A percentile compares a stretch with the other conserved stretches of the same genome.
Evolutionary conservation across 2,113 vertebrate species (phyloP).

Genomic region (Mustela nigripes): DNA sequence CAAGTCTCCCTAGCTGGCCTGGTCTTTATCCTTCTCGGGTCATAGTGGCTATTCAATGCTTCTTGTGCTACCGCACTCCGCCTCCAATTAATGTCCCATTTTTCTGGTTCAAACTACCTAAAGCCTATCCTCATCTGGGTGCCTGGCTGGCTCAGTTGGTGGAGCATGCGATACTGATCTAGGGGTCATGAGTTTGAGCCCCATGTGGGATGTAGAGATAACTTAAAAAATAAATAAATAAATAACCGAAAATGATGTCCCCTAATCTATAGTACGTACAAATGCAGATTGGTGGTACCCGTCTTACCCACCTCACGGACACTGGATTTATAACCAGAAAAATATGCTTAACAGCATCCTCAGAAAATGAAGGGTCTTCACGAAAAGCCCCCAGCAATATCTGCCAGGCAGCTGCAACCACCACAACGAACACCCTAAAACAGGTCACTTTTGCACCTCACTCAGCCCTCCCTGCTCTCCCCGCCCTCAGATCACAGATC

Average conservation of each 20-base stretch:
- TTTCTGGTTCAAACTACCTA: background rate
- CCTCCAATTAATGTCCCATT: background rate
- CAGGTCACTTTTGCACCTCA: background rate
- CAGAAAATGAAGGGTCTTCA: background rate
- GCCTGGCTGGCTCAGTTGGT: background rate
- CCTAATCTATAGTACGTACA: background rate
- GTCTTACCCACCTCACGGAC: background rate
- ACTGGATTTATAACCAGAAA: background rate
- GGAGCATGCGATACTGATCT: too few species aligned
- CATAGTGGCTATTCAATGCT: background rate
- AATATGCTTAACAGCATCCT: accelerated
- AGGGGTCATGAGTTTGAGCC: background rate
- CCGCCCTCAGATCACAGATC: accelerated
- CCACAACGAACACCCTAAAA: background rate
- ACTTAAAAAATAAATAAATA: background rate
- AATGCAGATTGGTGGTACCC: background rate
- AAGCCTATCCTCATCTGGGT: background rate
- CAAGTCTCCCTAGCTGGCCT: background rate
- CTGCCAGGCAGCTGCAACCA: background rate
- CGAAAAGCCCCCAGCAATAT: background rate
- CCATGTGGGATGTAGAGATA: background rate
- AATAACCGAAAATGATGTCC: background rate
- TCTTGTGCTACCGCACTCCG: background rate
- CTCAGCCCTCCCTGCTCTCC: background rate
- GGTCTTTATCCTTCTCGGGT: background rate